Conservation (phyloP, 2,888 invertebrate species). For the Hemithea aestivaria region DNA sequence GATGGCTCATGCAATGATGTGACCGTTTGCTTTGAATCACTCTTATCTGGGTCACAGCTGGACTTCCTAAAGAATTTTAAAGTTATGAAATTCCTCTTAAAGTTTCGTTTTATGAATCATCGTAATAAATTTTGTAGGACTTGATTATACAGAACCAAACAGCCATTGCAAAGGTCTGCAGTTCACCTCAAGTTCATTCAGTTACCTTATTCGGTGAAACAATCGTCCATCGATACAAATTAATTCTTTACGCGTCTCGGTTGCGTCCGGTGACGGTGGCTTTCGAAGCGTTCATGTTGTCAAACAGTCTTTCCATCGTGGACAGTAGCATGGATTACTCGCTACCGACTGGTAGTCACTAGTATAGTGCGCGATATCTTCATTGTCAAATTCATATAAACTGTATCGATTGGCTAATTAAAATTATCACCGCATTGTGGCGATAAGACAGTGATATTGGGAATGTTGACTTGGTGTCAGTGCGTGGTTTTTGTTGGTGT, state of each 20-base stretch:
- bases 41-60: too few relatives aligned
- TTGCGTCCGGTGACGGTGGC: constrained; percentile 72
- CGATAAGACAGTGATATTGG: constrained; percentile 58
- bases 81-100: background rate
- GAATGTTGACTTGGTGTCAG: constrained; percentile 54
- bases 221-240: constrained; percentile 69
- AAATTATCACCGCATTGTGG: constrained; percentile 43
- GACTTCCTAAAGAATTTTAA: too few relatives aligned
- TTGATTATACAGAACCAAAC: constrained; percentile 36
- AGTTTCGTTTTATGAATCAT: too few relatives aligned
- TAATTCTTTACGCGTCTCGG: constrained; percentile 71
- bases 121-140: background rate
- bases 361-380: constrained; percentile 54
- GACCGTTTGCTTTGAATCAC: too few relatives aligned
- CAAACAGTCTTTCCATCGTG: constrained; percentile 67
- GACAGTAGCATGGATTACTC: constrained; percentile 64
- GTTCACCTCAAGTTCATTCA: constrained; percentile 47
- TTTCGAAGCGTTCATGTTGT: constrained; percentile 67
- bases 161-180: constrained; percentile 35
- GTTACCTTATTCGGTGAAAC: constrained; percentile 60
- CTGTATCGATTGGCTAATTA: constrained; percentile 57
- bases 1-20: too few relatives aligned
- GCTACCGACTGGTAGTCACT: constrained; percentile 54
- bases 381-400: constrained; percentile 45
- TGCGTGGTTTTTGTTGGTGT: constrained; percentile 50